Conservation (phyloP, 2,113 vertebrate genomes). For the Mesembrinibis cayennensis region DNA sequence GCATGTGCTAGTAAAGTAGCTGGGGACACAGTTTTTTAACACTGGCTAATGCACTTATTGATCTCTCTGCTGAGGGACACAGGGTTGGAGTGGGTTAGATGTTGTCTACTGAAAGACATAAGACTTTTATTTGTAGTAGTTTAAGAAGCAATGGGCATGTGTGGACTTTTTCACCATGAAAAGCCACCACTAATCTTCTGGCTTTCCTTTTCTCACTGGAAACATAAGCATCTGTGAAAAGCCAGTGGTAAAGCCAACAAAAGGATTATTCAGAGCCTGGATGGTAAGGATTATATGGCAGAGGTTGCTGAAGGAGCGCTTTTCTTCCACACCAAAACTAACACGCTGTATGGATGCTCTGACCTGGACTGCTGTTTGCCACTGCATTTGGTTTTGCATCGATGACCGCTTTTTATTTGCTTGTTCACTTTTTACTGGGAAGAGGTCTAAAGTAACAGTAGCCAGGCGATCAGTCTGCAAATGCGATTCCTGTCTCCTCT, state of each 20-base stretch:
- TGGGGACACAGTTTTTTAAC: neutral
- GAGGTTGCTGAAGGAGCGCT: neutral
- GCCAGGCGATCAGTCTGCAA: neutral
- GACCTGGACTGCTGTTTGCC: neutral
- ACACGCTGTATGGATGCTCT: neutral
- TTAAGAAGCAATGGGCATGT: neutral
- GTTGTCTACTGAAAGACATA: neutral
- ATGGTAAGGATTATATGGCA: neutral
- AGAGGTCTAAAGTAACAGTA: neutral
- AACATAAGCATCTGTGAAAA: neutral
- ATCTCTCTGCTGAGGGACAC: neutral
- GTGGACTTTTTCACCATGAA: neutral
- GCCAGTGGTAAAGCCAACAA: neutral
- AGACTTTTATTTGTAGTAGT: neutral
- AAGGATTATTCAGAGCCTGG: neutral
- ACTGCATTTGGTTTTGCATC: neutral
- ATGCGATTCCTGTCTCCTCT: conserved; percentile 16
- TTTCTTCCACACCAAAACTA: neutral
- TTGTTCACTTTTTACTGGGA: conserved; percentile 16
- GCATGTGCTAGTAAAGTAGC: neutral
- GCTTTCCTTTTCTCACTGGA: neutral
- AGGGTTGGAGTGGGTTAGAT: neutral
- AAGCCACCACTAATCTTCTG: neutral
- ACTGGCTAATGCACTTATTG: neutral
- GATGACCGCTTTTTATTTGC: neutral